Conservation (phyloP, 2,888 invertebrate species). For the Pherbina coryleti region DNA sequence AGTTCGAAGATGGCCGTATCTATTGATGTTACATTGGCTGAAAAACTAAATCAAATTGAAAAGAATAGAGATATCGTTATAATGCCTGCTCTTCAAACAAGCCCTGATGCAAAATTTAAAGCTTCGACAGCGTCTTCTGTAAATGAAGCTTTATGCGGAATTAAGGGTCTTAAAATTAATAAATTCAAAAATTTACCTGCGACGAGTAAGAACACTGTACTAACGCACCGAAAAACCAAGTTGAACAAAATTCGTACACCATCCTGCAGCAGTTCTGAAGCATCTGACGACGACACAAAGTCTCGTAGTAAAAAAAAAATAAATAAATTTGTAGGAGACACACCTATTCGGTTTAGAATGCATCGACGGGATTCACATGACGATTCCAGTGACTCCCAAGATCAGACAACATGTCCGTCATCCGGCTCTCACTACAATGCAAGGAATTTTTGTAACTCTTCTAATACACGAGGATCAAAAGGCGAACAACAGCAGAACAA, state of each 20-base stretch:
- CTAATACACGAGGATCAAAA: slow-evolving; percentile 59
- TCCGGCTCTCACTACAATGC: slow-evolving; percentile 55
- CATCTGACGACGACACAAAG: slow-evolving; percentile 89
- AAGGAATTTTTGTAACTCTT: slow-evolving; percentile 60
- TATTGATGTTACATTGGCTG: slow-evolving; percentile 56
- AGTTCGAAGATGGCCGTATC: slow-evolving; percentile 72
- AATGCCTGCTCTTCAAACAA: slow-evolving; percentile 32
- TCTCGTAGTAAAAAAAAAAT: slow-evolving; percentile 82
- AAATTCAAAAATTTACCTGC: slow-evolving; percentile 61
- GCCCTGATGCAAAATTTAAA: slow-evolving; percentile 4
- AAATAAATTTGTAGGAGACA: slow-evolving; percentile 75
- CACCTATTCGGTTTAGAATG: slow-evolving; percentile 75
- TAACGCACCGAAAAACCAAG: slow-evolving; percentile 75
- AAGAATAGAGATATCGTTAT: slow-evolving; percentile 46
- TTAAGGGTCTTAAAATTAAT: slow-evolving; percentile 65
- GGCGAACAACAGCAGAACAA: slow-evolving; percentile 58
- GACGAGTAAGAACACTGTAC: slow-evolving; percentile 65
- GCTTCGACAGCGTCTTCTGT: not conserved
- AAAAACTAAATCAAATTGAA: slow-evolving; percentile 62
- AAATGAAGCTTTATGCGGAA: slow-evolving; percentile 53
- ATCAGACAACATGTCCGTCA: slow-evolving; percentile 71
- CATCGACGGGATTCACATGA: slow-evolving; percentile 84
- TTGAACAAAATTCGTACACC: slow-evolving; percentile 83
- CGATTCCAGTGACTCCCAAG: slow-evolving; percentile 88
- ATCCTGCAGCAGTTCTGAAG: slow-evolving; percentile 94